Evolutionary conservation across 2,113 vertebrate species (phyloP).

Genomic region (Glaucomys volans): DNA sequence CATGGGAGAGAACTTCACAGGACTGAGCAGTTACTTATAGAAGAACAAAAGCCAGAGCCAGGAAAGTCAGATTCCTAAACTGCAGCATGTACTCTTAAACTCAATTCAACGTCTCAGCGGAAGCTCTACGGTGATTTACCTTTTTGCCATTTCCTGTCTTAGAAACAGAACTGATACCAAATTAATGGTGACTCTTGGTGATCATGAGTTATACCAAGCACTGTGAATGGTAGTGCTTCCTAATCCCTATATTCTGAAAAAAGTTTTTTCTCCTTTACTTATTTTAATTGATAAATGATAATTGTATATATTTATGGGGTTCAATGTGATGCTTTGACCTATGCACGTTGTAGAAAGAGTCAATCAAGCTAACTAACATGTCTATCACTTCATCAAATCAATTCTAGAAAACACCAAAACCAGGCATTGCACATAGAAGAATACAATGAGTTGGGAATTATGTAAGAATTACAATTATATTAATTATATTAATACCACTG

Average conservation of each 20-base stretch:
- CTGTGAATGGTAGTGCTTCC: background rate
- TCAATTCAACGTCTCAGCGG: background rate
- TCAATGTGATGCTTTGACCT: background rate
- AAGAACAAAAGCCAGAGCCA: background rate
- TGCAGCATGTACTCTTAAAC: background rate
- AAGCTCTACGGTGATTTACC: background rate
- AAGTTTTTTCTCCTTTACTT: background rate
- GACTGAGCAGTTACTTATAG: background rate
- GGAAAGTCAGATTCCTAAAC: background rate
- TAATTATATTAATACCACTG: background rate
- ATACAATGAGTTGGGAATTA: background rate
- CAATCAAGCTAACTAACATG: background rate
- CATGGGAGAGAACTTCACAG: background rate
- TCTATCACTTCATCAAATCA: background rate
- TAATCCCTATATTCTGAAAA: background rate
- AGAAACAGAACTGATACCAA: slow-evolving; percentile 9
- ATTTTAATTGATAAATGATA: background rate
- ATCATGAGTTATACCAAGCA: background rate
- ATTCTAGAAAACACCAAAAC: slow-evolving; percentile 38
- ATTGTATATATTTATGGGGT: background rate
- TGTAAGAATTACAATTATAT: background rate
- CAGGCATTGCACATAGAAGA: background rate
- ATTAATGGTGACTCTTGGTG: background rate
- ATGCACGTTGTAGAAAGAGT: background rate
- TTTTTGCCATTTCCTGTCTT: background rate